phyloP scores from a whole-genome alignment of 2,888 invertebrate species.

The Drosophila percnosoma region DNA sequence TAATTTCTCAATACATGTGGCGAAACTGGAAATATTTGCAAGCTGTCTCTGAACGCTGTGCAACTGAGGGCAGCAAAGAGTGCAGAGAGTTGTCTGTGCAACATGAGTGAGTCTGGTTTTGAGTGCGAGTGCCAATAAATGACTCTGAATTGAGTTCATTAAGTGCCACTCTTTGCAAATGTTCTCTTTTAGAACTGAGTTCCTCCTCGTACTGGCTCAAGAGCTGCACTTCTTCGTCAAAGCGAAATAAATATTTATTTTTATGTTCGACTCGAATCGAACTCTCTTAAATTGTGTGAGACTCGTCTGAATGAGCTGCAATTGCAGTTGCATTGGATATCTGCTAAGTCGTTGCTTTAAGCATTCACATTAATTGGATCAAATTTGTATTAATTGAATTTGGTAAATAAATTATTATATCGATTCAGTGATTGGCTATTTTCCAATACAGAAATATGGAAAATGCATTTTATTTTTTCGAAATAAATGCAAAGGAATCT shows the following conservation, averaged over 20 bases:
- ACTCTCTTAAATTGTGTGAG: constrained; percentile 4
- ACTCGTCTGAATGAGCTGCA: neutral
- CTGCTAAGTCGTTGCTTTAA: neutral
- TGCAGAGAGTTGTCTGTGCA: neutral
- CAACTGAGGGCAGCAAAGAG: constrained; percentile 7
- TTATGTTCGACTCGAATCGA: neutral
- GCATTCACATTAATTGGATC: neutral
- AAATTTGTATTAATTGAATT: neutral
- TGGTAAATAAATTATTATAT: neutral
- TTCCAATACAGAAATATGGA: neutral
- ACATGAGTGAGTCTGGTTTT: neutral
- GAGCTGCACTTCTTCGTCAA: neutral
- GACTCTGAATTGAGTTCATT: neutral
- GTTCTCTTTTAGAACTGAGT: neutral
- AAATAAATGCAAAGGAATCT: neutral
- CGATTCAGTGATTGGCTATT: neutral
- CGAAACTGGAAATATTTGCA: constrained; percentile 49
- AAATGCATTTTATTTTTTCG: neutral
- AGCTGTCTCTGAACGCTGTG: constrained; percentile 47
- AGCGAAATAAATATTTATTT: neutral
- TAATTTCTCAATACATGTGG: constrained; percentile 57
- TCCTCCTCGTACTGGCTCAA: neutral
- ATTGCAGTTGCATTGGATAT: neutral
- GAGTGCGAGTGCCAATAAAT: neutral
- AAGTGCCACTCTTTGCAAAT: neutral